These are phyloP conservation scores for Phocides pigmalion DNA, from an alignment of 1,140 invertebrate genomes.

Conservation along the genomic window DNA sequence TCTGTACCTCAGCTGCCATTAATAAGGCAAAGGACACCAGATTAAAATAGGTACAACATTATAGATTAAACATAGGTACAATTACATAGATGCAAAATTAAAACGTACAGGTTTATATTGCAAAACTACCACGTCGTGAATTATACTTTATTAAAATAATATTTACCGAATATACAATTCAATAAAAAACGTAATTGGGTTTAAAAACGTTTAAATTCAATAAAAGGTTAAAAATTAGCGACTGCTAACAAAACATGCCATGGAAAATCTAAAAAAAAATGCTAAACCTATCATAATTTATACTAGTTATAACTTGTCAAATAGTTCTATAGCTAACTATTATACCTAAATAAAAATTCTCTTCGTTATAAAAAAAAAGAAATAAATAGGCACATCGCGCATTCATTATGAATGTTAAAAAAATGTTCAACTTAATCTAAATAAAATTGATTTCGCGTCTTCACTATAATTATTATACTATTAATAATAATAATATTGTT, in stretches of 20 bases:
- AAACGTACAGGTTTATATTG: conserved; percentile 52
- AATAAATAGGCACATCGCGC: conserved; percentile 79
- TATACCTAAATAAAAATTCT: conserved; percentile 67
- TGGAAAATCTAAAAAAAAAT: conserved; percentile 56
- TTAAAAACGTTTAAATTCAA: conserved; percentile 22
- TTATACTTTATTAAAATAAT: conserved; percentile 63
- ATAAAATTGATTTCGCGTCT: conserved; percentile 34
- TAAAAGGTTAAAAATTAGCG: conserved; percentile 59
- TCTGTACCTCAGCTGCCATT: conserved; percentile 47
- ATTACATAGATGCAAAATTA: conserved; percentile 57
- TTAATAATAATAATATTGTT: conserved; percentile 42
- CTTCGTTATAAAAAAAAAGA: conserved; percentile 62
- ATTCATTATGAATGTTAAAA: conserved; percentile 69
- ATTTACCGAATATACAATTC: conserved; percentile 70
- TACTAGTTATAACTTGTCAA: conserved; percentile 67
- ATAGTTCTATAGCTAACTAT: conserved; percentile 39
- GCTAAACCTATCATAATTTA: conserved; percentile 34
- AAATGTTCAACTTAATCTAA: conserved; percentile 61
- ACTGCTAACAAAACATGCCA: conserved; percentile 41
- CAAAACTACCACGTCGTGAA: conserved; percentile 57
- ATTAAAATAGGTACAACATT: conserved; percentile 35
- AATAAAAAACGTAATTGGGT: conserved; percentile 42
- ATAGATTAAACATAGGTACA: too few relatives aligned
- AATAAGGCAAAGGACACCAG: conserved; percentile 1
- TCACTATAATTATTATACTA: conserved; percentile 50